Evolutionary conservation across 2,888 invertebrate species (phyloP).

Genomic region (Hemithea aestivaria): DNA sequence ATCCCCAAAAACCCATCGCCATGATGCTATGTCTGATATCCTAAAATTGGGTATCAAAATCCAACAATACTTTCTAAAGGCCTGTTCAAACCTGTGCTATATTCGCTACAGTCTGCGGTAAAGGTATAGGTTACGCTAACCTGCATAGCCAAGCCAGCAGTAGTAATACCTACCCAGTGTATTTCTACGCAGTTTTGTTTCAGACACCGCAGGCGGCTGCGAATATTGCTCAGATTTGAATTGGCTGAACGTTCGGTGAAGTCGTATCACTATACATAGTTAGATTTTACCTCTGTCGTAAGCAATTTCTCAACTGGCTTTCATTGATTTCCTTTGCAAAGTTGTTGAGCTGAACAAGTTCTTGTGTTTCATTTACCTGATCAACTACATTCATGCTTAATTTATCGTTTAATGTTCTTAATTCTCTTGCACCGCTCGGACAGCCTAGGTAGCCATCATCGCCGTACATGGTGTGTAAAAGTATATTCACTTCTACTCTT

Average conservation of each 20-base stretch:
- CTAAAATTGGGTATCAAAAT: slow-evolving; percentile 29
- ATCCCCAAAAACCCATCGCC: slow-evolving; percentile 67
- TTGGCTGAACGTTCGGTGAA: no score
- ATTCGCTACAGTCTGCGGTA: no score
- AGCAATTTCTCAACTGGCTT: slow-evolving; percentile 48
- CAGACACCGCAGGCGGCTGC: no score
- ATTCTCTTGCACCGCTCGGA: slow-evolving; percentile 32
- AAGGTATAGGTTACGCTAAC: no score
- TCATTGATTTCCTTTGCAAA: slow-evolving; percentile 61
- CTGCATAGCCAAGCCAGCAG: no score
- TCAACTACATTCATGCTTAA: slow-evolving; percentile 55
- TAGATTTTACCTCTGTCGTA: slow-evolving; percentile 48
- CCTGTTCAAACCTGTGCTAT: no score
- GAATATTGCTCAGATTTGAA: no score
- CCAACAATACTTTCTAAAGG: no score
- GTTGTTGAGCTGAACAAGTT: slow-evolving; percentile 57
- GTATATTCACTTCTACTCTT: background rate
- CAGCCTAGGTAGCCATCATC: slow-evolving; percentile 46
- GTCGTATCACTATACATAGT: no score
- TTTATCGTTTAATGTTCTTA: slow-evolving; percentile 44
- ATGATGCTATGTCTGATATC: slow-evolving; percentile 63
- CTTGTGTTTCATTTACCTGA: slow-evolving; percentile 56
- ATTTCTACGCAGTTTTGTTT: no score
- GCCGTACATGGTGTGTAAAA: slow-evolving; percentile 38
- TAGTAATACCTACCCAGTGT: no score